These are phyloP conservation scores for Diaperis boleti DNA, from an alignment of 2,888 invertebrate genomes.

Conservation along the genomic window DNA sequence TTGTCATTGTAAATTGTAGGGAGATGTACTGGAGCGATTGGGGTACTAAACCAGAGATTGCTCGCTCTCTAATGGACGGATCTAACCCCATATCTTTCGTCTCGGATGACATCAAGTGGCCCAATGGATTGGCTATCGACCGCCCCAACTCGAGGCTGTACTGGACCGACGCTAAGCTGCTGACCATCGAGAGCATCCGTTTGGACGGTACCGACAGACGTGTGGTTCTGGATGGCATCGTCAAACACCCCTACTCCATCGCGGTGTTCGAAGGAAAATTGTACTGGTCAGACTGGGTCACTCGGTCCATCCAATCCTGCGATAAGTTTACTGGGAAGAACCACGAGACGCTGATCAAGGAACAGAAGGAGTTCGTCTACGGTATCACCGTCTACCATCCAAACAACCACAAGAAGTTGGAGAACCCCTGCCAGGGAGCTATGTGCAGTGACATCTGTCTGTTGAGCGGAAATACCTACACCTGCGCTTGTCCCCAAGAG, in stretches of 20 bases:
- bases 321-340: constrained; percentile 83
- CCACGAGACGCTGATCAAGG: constrained; percentile 69
- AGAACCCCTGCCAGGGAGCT: constrained; percentile 74
- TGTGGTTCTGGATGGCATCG: constrained; percentile 70
- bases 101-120: constrained; percentile 76
- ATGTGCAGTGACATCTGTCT: constrained; percentile 85
- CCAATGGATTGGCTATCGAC: constrained; percentile 89
- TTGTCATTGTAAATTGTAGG: constrained; percentile 65
- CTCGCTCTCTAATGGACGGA: constrained; percentile 89
- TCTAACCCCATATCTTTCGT: constrained; percentile 73
- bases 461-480: constrained; percentile 70
- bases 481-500: constrained; percentile 83
- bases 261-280: constrained; percentile 88
- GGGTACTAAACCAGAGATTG: constrained; percentile 81
- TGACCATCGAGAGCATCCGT: constrained; percentile 74
- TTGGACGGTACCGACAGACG: constrained; percentile 77
- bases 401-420: constrained; percentile 65
- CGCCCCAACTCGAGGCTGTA: constrained; percentile 83
- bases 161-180: constrained; percentile 86
- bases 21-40: constrained; percentile 95
- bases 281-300: constrained; percentile 92
- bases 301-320: constrained; percentile 79
- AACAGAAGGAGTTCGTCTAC: constrained; percentile 68
- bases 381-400: constrained; percentile 84
- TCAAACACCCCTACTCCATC: constrained; percentile 85